phyloP scores from a whole-genome alignment of 1,140 invertebrate species.

The Drosophila pruinosa region DNA sequence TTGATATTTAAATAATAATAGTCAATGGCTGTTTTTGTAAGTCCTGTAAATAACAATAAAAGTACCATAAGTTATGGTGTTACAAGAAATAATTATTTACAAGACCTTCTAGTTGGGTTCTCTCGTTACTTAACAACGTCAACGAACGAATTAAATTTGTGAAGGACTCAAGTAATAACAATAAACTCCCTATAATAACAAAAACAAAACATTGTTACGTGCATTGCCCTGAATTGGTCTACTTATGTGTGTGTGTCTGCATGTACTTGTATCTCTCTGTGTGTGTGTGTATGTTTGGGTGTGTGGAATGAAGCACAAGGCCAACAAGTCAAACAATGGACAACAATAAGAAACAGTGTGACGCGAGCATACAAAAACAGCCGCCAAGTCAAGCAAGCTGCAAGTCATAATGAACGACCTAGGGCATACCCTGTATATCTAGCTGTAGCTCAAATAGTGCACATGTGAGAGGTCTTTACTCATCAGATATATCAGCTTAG shows the following conservation, averaged over 20 bases:
- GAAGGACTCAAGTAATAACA: conserved; percentile 19
- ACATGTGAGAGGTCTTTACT: neutral
- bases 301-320: conserved; percentile 65
- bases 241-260: conserved; percentile 3
- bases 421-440: conserved; percentile 6
- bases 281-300: neutral
- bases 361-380: conserved; percentile 2
- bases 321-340: conserved; percentile 57
- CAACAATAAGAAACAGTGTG: conserved; percentile 40
- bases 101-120: neutral
- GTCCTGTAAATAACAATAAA: neutral
- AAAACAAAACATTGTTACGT: conserved; percentile 39
- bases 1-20: neutral
- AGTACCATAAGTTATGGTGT: too few relatives aligned
- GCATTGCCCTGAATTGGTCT: conserved; percentile 13
- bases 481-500: neutral
- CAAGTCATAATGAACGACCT: neutral
- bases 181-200: conserved; percentile 29
- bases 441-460: neutral
- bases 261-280: neutral
- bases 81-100: too few relatives aligned
- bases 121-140: neutral
- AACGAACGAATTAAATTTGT: conserved; percentile 1
- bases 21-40: conserved; percentile 16
- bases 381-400: neutral